A percentile compares a stretch with the other conserved stretches of the same genome.
Conservation (phyloP, 2,797 vertebrate species). For the Epinephelus coioides region DNA sequence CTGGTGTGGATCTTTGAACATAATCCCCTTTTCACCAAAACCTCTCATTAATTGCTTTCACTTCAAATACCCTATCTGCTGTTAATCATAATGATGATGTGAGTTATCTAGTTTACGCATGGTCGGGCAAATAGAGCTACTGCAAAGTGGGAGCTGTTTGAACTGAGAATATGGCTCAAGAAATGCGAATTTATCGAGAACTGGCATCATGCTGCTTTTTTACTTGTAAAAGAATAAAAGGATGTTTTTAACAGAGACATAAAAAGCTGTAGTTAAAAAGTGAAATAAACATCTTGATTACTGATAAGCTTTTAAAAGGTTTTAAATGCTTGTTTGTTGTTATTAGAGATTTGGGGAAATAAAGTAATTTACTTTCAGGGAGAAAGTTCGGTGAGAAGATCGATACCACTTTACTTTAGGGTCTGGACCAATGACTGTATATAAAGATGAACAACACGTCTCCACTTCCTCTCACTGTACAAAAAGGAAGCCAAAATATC, state of each 20-base stretch:
- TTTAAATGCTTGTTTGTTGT: not conserved
- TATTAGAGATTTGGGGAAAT: not conserved
- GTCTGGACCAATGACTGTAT: not conserved
- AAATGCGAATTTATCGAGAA: not conserved
- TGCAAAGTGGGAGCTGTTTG: conserved; percentile 23
- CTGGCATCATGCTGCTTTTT: not conserved
- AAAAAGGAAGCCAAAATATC: no score
- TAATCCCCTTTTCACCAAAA: conserved; percentile 45
- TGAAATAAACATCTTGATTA: not conserved
- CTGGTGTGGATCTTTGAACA: conserved; percentile 31
- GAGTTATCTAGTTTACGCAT: conserved; percentile 46
- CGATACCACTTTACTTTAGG: not conserved
- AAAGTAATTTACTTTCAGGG: not conserved
- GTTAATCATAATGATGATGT: conserved; percentile 57
- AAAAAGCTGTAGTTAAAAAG: no score
- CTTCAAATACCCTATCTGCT: conserved; percentile 58
- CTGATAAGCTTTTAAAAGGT: not conserved
- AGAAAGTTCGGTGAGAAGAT: not conserved
- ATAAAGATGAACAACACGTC: no score
- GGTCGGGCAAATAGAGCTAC: conserved; percentile 41
- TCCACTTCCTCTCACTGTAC: not conserved
- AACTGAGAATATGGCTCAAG: conserved; percentile 1
- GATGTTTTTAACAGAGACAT: not conserved
- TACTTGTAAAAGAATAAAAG: not conserved
- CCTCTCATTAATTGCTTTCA: conserved; percentile 54